These are phyloP conservation scores for Epicauta chinensis DNA, from an alignment of 1,140 invertebrate species.

Conservation along the genomic window DNA sequence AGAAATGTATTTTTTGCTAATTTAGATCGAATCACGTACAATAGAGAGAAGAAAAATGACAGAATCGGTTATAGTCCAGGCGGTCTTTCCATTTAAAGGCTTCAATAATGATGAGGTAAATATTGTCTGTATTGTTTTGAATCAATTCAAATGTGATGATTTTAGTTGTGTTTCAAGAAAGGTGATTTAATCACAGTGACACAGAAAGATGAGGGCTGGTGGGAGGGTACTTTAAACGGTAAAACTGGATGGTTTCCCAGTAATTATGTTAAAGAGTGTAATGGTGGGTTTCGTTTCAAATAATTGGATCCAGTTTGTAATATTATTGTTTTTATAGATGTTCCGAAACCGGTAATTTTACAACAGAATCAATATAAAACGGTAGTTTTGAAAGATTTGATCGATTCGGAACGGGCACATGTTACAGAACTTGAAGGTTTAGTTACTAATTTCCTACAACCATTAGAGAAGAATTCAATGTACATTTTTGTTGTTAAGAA, in stretches of 20 bases:
- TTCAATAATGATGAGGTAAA: conserved; percentile 94
- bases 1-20: no score
- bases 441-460: conserved; percentile 75
- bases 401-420: conserved; percentile 87
- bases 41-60: conserved; percentile 49
- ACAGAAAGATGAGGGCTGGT: conserved; percentile 88
- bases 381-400: conserved; percentile 84
- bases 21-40: no score
- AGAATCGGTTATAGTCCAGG: conserved; percentile 74
- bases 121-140: conserved; percentile 10
- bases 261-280: conserved; percentile 91
- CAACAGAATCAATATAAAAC: conserved; percentile 37
- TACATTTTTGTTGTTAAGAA: no score
- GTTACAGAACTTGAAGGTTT: conserved; percentile 81
- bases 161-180: conserved; percentile 88
- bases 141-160: conserved; percentile 21
- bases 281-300: conserved; percentile 43
- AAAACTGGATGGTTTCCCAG: conserved; percentile 98
- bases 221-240: conserved; percentile 93
- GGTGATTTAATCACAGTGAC: conserved; percentile 96
- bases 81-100: conserved; percentile 88
- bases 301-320: neutral
- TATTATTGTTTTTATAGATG: conserved; percentile 26
- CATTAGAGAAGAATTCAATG: conserved; percentile 78
- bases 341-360: conserved; percentile 24